A percentile compares a stretch with the other conserved stretches of the same genome.
Evolutionary conservation across 2,888 invertebrate genomes (phyloP).

Genomic region (Autographa gamma): DNA sequence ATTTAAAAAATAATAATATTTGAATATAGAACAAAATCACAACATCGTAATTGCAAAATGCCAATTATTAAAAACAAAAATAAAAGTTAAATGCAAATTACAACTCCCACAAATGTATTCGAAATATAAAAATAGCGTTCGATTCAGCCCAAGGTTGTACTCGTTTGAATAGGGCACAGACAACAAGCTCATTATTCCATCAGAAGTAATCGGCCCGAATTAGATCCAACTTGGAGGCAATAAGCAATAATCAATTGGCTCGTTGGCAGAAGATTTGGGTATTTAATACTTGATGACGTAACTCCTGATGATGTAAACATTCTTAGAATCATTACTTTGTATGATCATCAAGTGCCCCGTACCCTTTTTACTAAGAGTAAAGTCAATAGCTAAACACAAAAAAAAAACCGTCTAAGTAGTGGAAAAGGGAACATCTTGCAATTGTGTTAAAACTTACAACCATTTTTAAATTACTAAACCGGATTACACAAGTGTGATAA

Average conservation of each 20-base stretch:
- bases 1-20: neutral
- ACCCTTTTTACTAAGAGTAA: neutral
- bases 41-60: neutral
- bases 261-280: slow-evolving; percentile 21
- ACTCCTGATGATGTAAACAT: neutral
- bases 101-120: neutral
- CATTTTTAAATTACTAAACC: too few relatives aligned
- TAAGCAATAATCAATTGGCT: slow-evolving; percentile 44
- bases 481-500: too few relatives aligned
- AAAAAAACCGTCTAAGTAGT: too few relatives aligned
- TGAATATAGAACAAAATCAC: neutral
- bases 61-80: neutral
- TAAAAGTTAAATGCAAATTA: neutral
- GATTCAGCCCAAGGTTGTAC: slow-evolving; percentile 30
- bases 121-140: slow-evolving; percentile 14
- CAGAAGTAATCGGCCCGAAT: slow-evolving; percentile 60
- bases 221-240: slow-evolving; percentile 49
- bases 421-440: too few relatives aligned
- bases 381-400: too few relatives aligned
- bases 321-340: neutral
- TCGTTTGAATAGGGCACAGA: slow-evolving; percentile 25
- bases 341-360: neutral
- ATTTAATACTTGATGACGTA: slow-evolving; percentile 17
- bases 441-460: too few relatives aligned
- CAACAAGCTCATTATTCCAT: slow-evolving; percentile 61